Evolutionary conservation across 64 coral and sea anemone species (phyloP).

Genomic region (Actinia tenebrosa): DNA sequence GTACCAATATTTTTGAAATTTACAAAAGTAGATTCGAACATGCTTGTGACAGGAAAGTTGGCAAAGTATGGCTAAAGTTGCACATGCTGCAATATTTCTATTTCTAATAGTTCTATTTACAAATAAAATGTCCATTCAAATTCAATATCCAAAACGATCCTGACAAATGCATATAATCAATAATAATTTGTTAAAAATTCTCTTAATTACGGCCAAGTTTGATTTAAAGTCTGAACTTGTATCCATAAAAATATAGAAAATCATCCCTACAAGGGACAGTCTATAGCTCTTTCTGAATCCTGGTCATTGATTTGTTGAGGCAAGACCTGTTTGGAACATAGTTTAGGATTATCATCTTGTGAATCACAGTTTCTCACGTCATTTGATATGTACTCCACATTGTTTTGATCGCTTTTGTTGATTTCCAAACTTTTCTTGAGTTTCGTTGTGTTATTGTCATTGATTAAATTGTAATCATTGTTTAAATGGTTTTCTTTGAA

Average conservation of each 20-base stretch:
- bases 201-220: not conserved
- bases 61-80: too few species aligned
- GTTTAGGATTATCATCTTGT: not conserved
- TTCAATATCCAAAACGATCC: too few species aligned
- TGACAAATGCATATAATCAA: too few species aligned
- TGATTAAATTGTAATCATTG: not conserved
- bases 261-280: not conserved
- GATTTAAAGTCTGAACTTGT: not conserved
- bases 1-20: too few species aligned
- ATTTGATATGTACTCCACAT: not conserved
- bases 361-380: not conserved
- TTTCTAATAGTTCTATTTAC: too few species aligned
- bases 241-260: not conserved
- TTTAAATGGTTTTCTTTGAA: not conserved
- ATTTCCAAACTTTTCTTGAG: not conserved
- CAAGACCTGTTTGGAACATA: constrained; percentile 1
- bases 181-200: too few species aligned
- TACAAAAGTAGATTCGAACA: too few species aligned
- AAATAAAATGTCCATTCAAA: too few species aligned
- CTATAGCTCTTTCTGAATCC: not conserved
- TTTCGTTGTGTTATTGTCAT: not conserved
- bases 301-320: not conserved
- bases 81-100: too few species aligned
- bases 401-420: not conserved
- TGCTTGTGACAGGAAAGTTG: too few species aligned